These are phyloP conservation scores for Hormiphora californensis DNA, from an alignment of 37 sponge, comb jelly and placozoan genomes.

Conservation along the genomic window DNA sequence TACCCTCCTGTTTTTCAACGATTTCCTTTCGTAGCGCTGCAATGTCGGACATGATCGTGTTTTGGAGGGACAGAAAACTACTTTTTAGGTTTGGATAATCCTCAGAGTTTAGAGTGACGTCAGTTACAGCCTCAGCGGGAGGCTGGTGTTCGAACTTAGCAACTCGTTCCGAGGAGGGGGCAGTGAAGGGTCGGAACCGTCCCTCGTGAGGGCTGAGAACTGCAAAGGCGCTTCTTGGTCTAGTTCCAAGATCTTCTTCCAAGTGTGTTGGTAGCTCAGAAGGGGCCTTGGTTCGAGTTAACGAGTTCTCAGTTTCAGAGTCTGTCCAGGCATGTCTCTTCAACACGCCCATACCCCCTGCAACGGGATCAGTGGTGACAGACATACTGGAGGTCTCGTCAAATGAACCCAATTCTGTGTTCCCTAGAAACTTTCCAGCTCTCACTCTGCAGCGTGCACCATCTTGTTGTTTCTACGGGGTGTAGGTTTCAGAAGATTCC, in stretches of 20 bases:
- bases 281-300: background rate
- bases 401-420: constrained; percentile 20
- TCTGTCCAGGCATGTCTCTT: constrained; percentile 46
- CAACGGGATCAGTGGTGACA: background rate
- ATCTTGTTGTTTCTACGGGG: background rate
- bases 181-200: constrained; percentile 19
- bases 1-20: constrained; percentile 35
- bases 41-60: constrained; percentile 47
- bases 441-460: no score
- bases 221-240: constrained; percentile 36
- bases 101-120: background rate
- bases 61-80: constrained; percentile 33
- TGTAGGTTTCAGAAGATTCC: background rate
- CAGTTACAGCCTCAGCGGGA: background rate
- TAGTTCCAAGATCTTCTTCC: background rate
- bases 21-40: constrained; percentile 32
- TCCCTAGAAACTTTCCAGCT: constrained; percentile 29
- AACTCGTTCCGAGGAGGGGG: constrained; percentile 31
- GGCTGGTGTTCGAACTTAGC: background rate
- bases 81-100: constrained; percentile 29
- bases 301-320: constrained; percentile 50
- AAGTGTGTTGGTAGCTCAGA: background rate
- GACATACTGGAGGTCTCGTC: constrained; percentile 51
- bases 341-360: background rate
- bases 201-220: constrained; percentile 44